A percentile compares a stretch with the other conserved stretches of the same genome.
phyloP scores from a whole-genome alignment of 2,797 vertebrate species.

The Hydrophis major region DNA sequence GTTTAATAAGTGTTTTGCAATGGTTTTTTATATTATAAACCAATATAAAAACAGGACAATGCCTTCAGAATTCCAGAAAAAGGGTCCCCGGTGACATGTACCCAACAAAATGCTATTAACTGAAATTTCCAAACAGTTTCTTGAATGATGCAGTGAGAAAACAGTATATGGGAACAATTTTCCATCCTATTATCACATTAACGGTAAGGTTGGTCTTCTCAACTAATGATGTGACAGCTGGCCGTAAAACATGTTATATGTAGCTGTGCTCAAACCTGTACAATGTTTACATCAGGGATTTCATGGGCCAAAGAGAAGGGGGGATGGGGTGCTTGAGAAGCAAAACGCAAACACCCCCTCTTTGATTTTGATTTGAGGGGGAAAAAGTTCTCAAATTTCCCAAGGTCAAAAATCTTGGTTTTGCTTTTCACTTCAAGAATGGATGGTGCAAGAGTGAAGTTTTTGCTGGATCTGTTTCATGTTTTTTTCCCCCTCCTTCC shows the following conservation, averaged over 20 bases:
- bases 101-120: neutral
- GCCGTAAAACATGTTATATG: neutral
- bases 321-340: neutral
- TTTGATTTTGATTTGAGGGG: neutral
- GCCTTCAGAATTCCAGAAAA: neutral
- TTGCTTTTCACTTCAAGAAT: neutral
- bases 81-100: neutral
- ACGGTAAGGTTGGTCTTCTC: neutral
- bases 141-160: neutral
- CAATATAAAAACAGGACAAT: neutral
- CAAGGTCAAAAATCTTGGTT: neutral
- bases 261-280: too few relatives aligned
- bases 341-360: neutral
- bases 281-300: neutral
- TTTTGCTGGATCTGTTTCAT: neutral
- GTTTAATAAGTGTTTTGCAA: neutral
- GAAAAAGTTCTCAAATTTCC: neutral
- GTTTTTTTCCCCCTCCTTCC: accelerated
- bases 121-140: neutral
- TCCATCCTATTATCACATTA: neutral
- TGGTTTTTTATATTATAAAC: neutral
- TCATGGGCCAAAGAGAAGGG: neutral
- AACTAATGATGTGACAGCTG: neutral
- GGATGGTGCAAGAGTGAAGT: neutral
- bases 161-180: neutral